phyloP scores from a whole-genome alignment of 1,140 invertebrate species.

The Cyclargus thomasi region DNA sequence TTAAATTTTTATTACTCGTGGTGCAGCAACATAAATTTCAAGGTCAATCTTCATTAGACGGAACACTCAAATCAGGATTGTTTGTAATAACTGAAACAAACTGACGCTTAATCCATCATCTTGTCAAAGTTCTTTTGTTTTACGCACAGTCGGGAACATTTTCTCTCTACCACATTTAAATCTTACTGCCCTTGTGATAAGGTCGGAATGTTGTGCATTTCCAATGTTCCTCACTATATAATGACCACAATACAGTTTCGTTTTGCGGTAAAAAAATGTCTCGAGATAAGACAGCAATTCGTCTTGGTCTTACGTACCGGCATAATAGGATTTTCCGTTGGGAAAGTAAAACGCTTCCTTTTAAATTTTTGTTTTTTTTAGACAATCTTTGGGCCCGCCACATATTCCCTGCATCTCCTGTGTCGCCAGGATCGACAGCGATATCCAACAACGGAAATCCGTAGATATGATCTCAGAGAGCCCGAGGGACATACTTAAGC shows the following conservation, averaged over 20 bases:
- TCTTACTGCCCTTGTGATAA: background rate
- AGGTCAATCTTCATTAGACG: background rate
- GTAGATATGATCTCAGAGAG: too few species aligned
- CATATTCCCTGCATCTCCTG: too few species aligned
- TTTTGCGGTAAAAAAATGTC: slow-evolving; percentile 4
- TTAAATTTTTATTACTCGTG: background rate
- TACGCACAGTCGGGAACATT: background rate
- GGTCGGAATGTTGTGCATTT: background rate
- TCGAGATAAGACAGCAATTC: slow-evolving; percentile 7
- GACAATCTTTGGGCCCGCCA: too few species aligned
- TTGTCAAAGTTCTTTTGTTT: slow-evolving; percentile 10
- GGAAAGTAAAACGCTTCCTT: background rate
- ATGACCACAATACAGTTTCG: slow-evolving; percentile 3
- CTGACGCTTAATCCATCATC: slow-evolving; percentile 10
- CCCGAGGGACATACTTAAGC: too few species aligned
- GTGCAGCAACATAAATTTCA: background rate
- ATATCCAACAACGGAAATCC: too few species aligned
- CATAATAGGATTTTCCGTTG: slow-evolving; percentile 11
- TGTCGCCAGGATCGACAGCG: too few species aligned
- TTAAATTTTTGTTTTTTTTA: background rate
- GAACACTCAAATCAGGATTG: background rate
- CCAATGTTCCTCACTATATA: background rate
- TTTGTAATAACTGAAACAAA: slow-evolving; percentile 2
- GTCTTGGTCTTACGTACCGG: slow-evolving; percentile 4
- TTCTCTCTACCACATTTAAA: background rate